Evolutionary conservation across 1,140 invertebrate species (phyloP).

Genomic region (Gryon sp.): DNA sequence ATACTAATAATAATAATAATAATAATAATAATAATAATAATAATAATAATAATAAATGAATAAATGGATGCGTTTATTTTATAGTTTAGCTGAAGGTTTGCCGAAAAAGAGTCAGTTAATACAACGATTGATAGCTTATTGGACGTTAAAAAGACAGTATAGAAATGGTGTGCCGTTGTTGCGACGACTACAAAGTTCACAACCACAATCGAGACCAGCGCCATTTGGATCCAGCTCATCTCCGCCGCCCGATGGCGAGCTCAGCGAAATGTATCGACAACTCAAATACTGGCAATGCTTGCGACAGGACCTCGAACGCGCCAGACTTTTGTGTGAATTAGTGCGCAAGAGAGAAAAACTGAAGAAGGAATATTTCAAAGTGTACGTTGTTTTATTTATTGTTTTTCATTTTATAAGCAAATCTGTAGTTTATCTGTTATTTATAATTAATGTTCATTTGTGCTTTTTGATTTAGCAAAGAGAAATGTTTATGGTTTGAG

Average conservation of each 20-base stretch:
- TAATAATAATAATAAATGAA: too few relatives aligned
- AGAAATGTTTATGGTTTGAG: constrained; percentile 89
- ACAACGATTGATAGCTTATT: constrained; percentile 92
- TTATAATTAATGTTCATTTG: constrained; percentile 41
- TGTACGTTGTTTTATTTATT: constrained; percentile 73
- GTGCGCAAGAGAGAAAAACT: constrained; percentile 97
- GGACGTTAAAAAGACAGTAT: constrained; percentile 97
- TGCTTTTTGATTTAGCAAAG: constrained; percentile 84
- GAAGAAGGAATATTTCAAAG: constrained; percentile 92
- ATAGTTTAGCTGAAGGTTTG: constrained; percentile 79
- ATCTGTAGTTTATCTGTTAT: constrained; percentile 4
- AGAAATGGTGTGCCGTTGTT: constrained; percentile 97
- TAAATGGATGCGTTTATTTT: constrained; percentile 14
- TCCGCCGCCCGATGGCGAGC: constrained; percentile 78
- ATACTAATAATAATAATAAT: too few relatives aligned
- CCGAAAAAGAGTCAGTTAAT: constrained; percentile 92
- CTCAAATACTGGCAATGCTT: constrained; percentile 97
- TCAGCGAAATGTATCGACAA: constrained; percentile 88
- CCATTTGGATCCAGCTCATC: constrained; percentile 69
- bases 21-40: too few relatives aligned
- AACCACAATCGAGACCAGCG: constrained; percentile 79
- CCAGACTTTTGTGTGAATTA: constrained; percentile 94
- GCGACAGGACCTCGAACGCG: constrained; percentile 95
- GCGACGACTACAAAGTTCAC: constrained; percentile 89
- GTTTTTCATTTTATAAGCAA: not conserved